phyloP scores from a whole-genome alignment of 2,888 invertebrate species.

The Drosophila kanekoi region DNA sequence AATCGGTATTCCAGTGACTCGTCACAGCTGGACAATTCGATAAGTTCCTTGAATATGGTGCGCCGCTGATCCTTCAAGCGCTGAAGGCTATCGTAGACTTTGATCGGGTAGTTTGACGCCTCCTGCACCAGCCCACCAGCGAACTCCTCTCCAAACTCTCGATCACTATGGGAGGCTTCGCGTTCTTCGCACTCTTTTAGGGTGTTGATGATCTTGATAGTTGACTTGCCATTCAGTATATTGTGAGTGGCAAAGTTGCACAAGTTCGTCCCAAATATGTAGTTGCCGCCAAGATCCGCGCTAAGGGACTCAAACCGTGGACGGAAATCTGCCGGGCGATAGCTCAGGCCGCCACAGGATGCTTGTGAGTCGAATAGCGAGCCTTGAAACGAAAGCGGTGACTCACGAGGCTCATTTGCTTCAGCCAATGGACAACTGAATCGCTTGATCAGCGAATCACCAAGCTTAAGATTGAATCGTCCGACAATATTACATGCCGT shows the following conservation, averaged over 20 bases:
- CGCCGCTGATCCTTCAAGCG: slow-evolving; percentile 77
- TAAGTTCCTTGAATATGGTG: slow-evolving; percentile 80
- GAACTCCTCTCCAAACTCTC: neutral
- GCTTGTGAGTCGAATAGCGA: slow-evolving; percentile 82
- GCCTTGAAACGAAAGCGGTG: slow-evolving; percentile 84
- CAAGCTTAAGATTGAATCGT: slow-evolving; percentile 81
- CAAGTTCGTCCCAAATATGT: slow-evolving; percentile 82
- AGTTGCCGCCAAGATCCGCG: slow-evolving; percentile 61
- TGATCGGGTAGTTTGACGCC: slow-evolving; percentile 2
- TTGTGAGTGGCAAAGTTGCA: slow-evolving; percentile 81
- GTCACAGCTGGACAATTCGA: slow-evolving; percentile 83
- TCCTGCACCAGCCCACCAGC: slow-evolving; percentile 1
- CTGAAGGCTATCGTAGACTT: slow-evolving; percentile 71
- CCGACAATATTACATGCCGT: slow-evolving; percentile 83
- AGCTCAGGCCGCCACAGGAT: slow-evolving; percentile 51
- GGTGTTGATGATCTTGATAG: slow-evolving; percentile 76
- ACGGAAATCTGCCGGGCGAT: slow-evolving; percentile 80
- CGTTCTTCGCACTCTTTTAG: slow-evolving; percentile 74
- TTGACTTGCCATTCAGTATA: slow-evolving; percentile 82
- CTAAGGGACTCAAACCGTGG: slow-evolving; percentile 53
- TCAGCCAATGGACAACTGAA: slow-evolving; percentile 37
- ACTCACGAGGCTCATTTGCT: slow-evolving; percentile 67
- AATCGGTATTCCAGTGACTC: slow-evolving; percentile 84
- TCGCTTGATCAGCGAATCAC: slow-evolving; percentile 70
- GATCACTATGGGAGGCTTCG: slow-evolving; percentile 7